Conservation (phyloP, 1,140 invertebrate species). For the Homalodisca vitripennis region DNA sequence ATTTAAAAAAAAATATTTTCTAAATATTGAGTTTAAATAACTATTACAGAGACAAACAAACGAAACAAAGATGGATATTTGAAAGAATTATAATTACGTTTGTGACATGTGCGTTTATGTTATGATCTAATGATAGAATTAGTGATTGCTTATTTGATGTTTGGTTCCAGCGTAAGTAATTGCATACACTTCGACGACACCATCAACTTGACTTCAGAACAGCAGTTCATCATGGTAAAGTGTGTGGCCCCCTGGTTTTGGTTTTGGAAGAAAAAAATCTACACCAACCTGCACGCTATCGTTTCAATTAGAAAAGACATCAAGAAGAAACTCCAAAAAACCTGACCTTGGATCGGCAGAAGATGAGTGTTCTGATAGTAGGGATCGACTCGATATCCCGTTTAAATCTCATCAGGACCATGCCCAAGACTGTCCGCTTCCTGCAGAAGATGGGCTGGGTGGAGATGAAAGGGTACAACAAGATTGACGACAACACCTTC, state of each 20-base stretch:
- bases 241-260: no score
- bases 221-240: not conserved
- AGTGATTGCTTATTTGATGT: no score
- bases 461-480: conserved; percentile 60
- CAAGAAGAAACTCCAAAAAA: conserved; percentile 28
- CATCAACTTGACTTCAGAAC: not conserved
- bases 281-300: not conserved
- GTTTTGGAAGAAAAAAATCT: no score
- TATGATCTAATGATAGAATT: no score
- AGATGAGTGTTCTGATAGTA: conserved; percentile 59
- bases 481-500: conserved; percentile 77
- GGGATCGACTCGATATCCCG: conserved; percentile 85
- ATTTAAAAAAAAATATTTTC: no score
- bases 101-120: no score
- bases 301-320: not conserved
- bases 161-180: not conserved
- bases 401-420: conserved; percentile 68
- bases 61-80: no score
- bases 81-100: no score
- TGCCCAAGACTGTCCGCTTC: conserved; percentile 69
- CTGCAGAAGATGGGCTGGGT: conserved; percentile 58
- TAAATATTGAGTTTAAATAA: no score
- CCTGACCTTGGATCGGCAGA: conserved; percentile 30
- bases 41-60: no score
- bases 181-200: not conserved